phyloP scores from a whole-genome alignment of 2,113 vertebrate species.

The Calypte anna region DNA sequence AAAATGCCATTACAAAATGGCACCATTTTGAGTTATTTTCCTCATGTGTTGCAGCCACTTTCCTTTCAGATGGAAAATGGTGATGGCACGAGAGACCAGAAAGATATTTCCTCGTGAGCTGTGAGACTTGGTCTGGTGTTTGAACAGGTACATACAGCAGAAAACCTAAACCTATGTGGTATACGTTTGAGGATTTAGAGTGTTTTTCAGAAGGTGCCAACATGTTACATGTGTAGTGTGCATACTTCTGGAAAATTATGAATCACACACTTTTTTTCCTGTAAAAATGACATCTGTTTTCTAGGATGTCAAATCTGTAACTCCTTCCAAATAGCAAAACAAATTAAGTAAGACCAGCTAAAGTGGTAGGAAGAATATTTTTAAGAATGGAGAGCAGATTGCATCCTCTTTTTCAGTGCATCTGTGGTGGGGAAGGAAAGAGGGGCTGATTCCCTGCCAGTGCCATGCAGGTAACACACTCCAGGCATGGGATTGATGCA shows the following conservation, averaged over 20 bases:
- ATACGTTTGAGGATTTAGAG: neutral
- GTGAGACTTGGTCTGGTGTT: neutral
- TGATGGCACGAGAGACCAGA: fast-evolving
- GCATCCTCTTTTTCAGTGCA: neutral
- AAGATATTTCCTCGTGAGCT: neutral
- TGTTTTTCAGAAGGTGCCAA: neutral
- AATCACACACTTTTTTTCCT: conserved; percentile 48
- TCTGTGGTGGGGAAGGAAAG: neutral
- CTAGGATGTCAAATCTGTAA: conserved; percentile 51
- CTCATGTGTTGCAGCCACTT: neutral
- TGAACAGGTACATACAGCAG: neutral
- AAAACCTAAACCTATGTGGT: neutral
- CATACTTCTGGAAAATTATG: conserved; percentile 58
- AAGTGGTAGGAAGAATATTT: neutral
- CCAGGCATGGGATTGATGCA: neutral
- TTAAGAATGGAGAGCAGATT: neutral
- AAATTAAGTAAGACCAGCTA: conserved; percentile 44
- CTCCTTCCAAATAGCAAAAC: conserved; percentile 51
- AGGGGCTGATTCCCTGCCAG: neutral
- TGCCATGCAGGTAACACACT: fast-evolving
- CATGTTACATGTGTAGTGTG: neutral
- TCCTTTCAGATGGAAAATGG: neutral
- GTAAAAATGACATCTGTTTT: conserved; percentile 57
- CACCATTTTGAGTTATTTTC: neutral
- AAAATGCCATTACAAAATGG: neutral